Evolutionary conservation across 1,140 invertebrate species (phyloP).

Genomic region (Hyphantria cunea): DNA sequence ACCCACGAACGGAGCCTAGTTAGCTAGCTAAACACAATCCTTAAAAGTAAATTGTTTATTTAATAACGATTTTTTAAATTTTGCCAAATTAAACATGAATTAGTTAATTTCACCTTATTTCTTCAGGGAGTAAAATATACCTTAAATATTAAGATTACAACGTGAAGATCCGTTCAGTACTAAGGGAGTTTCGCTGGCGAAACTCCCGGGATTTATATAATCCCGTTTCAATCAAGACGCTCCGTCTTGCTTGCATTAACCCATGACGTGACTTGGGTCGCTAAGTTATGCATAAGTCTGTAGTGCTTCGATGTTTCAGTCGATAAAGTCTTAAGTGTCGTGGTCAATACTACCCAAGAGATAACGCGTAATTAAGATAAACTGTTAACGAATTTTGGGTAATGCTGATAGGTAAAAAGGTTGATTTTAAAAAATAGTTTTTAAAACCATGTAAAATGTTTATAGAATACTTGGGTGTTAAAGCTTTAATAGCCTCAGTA

Average conservation of each 20-base stretch:
- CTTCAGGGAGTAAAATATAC: neutral
- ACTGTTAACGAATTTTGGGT: neutral
- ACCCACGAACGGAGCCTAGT: too few relatives aligned
- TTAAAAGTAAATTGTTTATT: too few relatives aligned
- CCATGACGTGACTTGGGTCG: conserved; percentile 39
- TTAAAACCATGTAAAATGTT: too few relatives aligned
- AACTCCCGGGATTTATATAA: conserved; percentile 40
- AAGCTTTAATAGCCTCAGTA: too few relatives aligned
- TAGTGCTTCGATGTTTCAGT: neutral
- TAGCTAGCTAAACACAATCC: too few relatives aligned
- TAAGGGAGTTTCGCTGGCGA: conserved; percentile 11
- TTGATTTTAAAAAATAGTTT: too few relatives aligned
- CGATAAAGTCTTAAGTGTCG: neutral
- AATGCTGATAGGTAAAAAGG: neutral
- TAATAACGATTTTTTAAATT: too few relatives aligned
- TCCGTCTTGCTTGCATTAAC: conserved; percentile 44
- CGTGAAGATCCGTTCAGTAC: neutral
- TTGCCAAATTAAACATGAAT: neutral
- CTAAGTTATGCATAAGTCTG: conserved; percentile 3
- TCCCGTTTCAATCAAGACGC: conserved; percentile 47
- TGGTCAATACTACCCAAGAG: neutral
- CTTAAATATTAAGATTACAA: conserved; percentile 12
- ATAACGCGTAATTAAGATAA: neutral
- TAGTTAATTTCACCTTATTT: neutral
- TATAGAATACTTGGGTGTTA: too few relatives aligned